Evolutionary conservation across 1,140 invertebrate species (phyloP).

Genomic region (Diploscapter pachys): DNA sequence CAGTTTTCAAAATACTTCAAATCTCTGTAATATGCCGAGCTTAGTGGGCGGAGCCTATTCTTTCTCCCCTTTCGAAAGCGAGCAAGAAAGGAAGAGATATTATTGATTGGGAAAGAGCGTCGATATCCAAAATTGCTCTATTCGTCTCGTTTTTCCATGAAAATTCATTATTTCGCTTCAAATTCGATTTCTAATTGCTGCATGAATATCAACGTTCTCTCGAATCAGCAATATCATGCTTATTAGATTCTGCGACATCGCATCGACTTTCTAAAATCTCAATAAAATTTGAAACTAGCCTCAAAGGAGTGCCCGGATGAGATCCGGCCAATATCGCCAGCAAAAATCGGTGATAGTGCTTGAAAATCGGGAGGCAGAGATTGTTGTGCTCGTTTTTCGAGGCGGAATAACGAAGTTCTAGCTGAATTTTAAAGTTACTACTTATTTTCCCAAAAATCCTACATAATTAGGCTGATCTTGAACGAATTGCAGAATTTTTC

Average conservation of each 20-base stretch:
- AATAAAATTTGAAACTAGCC: constrained; percentile 18
- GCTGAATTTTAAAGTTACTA: background rate
- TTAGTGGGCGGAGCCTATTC: background rate
- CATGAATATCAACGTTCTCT: too few species aligned
- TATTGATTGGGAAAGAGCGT: background rate
- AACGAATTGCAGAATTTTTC: constrained; percentile 30
- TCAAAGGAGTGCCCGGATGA: constrained; percentile 37
- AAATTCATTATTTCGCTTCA: too few species aligned
- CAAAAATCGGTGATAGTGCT: constrained; percentile 39
- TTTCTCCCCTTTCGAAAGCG: background rate
- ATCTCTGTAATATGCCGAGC: background rate
- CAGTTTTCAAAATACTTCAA: background rate
- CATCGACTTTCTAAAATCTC: background rate
- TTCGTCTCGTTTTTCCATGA: background rate
- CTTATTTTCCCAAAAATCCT: background rate
- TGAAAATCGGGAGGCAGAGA: constrained; percentile 37
- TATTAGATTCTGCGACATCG: too few species aligned
- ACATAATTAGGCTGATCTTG: constrained; percentile 19
- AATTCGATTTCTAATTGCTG: too few species aligned
- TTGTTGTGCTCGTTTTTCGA: constrained; percentile 36
- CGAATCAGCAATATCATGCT: too few species aligned
- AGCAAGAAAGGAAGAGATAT: background rate
- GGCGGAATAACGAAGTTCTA: constrained; percentile 31
- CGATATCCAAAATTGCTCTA: background rate
- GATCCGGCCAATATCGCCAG: constrained; percentile 37